A percentile compares a stretch with the other conserved stretches of the same genome.
These are phyloP conservation scores for Temnopleurus reevesii DNA, from an alignment of 53 echinoderm and acorn worm species.

Conservation along the genomic window DNA sequence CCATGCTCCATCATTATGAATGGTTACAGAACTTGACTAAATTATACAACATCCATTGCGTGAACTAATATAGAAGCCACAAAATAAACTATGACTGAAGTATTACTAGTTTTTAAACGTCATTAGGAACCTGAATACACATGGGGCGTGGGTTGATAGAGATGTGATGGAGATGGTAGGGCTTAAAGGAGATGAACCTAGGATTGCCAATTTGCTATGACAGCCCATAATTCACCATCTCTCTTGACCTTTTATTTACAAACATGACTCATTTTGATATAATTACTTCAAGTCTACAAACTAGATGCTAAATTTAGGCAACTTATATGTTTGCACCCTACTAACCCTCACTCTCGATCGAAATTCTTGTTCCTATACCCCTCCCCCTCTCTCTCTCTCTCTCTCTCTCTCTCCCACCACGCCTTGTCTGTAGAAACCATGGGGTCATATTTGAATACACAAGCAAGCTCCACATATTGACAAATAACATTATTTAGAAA, in stretches of 20 bases:
- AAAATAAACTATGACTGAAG: background rate
- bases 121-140: background rate
- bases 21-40: too few species aligned
- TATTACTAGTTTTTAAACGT: background rate
- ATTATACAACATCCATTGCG: background rate
- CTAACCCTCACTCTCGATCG: too few species aligned
- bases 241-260: conserved; percentile 49
- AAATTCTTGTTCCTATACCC: too few species aligned
- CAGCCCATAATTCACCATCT: conserved; percentile 29
- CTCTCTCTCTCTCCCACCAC: too few species aligned
- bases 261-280: conserved; percentile 49
- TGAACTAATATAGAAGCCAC: background rate
- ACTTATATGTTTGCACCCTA: background rate
- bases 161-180: too few species aligned
- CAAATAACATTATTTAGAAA: too few species aligned
- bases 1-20: too few species aligned
- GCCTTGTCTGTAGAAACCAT: too few species aligned
- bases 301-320: background rate
- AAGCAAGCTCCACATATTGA: too few species aligned
- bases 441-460: too few species aligned
- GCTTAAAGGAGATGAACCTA: background rate
- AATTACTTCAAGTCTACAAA: conserved; percentile 40
- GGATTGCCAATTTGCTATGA: conserved; percentile 35
- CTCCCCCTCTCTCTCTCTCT: too few species aligned
- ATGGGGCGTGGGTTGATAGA: too few species aligned